Evolutionary conservation across 2,888 invertebrate genomes (phyloP).

Genomic region (Labia minor): DNA sequence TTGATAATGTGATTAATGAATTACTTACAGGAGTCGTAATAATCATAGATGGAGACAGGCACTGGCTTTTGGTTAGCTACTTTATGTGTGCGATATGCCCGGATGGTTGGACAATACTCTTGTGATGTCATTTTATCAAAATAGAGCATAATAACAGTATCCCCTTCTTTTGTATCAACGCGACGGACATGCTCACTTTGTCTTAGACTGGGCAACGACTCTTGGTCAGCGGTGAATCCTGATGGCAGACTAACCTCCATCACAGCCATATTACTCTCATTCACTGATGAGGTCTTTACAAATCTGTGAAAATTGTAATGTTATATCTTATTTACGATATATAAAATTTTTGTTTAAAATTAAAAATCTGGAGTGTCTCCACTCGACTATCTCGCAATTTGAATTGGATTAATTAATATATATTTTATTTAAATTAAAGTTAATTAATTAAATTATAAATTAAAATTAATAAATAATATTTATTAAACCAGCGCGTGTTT

Average conservation of each 20-base stretch:
- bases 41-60: constrained; percentile 74
- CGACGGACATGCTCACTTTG: constrained; percentile 49
- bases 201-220: constrained; percentile 53
- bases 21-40: constrained; percentile 81
- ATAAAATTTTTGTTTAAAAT: background rate
- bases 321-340: constrained; percentile 14
- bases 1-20: too few relatives aligned
- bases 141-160: constrained; percentile 56
- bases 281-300: constrained; percentile 46
- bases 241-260: constrained; percentile 83
- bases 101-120: constrained; percentile 74
- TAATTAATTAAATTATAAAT: too few relatives aligned
- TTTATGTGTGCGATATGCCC: constrained; percentile 69
- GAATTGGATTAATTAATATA: background rate
- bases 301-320: too few relatives aligned
- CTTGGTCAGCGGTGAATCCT: constrained; percentile 75
- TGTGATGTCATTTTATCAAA: constrained; percentile 53
- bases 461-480: background rate
- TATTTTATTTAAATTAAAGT: background rate
- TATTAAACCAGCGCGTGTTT: too few relatives aligned
- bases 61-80: constrained; percentile 79
- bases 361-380: too few relatives aligned
- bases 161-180: constrained; percentile 56
- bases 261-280: constrained; percentile 78
- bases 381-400: too few relatives aligned